These are phyloP conservation scores for Gallinago jamesoni DNA, from an alignment of 2,113 vertebrate genomes.

Conservation along the genomic window DNA sequence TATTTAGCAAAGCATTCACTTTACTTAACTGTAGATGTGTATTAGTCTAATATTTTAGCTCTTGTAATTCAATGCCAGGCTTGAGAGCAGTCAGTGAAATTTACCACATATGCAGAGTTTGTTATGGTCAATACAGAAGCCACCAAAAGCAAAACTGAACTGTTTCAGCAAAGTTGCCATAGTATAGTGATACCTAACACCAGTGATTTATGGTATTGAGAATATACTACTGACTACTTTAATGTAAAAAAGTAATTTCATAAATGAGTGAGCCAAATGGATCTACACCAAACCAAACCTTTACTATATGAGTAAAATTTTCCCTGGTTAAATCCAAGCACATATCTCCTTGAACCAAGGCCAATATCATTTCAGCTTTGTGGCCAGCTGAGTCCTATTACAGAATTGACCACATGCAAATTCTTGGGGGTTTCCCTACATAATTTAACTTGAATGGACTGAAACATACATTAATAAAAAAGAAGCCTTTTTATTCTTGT, in stretches of 20 bases:
- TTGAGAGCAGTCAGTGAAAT: constrained; percentile 39
- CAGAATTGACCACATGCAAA: constrained; percentile 74
- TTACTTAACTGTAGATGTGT: constrained; percentile 49
- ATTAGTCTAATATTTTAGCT: constrained; percentile 63
- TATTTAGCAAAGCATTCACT: constrained; percentile 37
- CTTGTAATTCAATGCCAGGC: constrained; percentile 16
- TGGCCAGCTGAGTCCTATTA: constrained; percentile 75
- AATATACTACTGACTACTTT: constrained; percentile 64
- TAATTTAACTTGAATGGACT: constrained; percentile 61
- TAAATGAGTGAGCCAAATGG: constrained; percentile 71
- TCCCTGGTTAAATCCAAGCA: constrained; percentile 75
- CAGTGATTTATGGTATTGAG: constrained; percentile 63
- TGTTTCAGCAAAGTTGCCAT: constrained; percentile 47
- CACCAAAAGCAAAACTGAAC: constrained; percentile 50
- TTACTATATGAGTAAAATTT: constrained; percentile 74
- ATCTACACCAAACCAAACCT: constrained; percentile 75
- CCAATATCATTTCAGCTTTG: constrained; percentile 63
- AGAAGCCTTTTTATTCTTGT: constrained; percentile 31
- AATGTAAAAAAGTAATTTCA: constrained; percentile 73
- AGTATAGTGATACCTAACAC: constrained; percentile 47
- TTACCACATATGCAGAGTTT: constrained; percentile 9
- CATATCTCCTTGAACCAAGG: constrained; percentile 64
- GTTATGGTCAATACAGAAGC: constrained; percentile 36
- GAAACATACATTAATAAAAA: constrained; percentile 65
- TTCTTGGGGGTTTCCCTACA: constrained; percentile 69